Evolutionary conservation across 2,797 vertebrate genomes (phyloP), one percentile per base, ranked within the genome.

Genomic region (Hypotaenidia philippensis): DNA sequence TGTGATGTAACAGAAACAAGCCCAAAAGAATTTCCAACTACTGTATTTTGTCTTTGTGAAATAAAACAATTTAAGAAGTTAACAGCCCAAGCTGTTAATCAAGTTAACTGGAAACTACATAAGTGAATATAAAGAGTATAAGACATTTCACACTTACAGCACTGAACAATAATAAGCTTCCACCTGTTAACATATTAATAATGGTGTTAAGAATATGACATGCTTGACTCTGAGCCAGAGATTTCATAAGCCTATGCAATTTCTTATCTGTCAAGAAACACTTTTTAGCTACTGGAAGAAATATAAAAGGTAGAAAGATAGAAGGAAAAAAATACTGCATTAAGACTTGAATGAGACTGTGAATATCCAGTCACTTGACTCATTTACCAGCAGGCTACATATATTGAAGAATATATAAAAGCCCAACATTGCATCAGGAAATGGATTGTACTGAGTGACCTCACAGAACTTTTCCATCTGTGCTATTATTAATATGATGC

Each of bases 141-240:
- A 96, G 84, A 91, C 61, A 95, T 97, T 97, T 97, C 93, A 95
- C 86, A 96, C 80, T 96, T 93, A 83, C 95, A 97, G 77, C 87
- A 94, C 84, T 82, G 74, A 95, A 97, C 83, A 97, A 96, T 97
- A 97, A 97, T 95, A 97, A 96, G 86, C 95, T 97, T 96, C 93
- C 78, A 97, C 93, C 96, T 97, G 96, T 96, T 98, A 97, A 95
- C 93, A 96, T 95, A 96, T 97, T 97, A 97, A 97, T 97, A 97
- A 96, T 75, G 80, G 90, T 97, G 96, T 96, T 98, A 97, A 96
- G 95, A 97, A 93, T 93, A 90, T 68, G 80, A 79, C 97, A 83
- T 94, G 80, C 72, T 89, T 90, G 90, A 94, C 74, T 82, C 72
- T 9, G 79, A 95, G 97, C 96, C 94, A 29, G 80, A 95, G 96